phyloP scores from a whole-genome alignment of 2,888 invertebrate genomes.

The Lamellibrachia columna region DNA sequence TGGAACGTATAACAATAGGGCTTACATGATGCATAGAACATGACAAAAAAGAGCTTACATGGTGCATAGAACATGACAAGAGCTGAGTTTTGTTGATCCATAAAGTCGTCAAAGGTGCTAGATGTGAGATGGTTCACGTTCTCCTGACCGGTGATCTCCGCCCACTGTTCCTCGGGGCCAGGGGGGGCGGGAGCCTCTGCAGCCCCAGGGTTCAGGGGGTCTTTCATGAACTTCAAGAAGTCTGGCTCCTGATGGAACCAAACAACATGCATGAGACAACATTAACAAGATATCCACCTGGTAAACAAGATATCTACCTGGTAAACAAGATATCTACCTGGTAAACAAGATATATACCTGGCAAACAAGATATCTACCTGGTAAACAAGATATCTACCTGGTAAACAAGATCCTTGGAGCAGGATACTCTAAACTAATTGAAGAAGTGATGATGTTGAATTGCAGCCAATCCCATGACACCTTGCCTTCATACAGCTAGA shows the following conservation, averaged over 20 bases:
- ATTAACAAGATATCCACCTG: not conserved
- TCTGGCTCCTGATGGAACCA: conserved; percentile 72
- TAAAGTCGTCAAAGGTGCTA: conserved; percentile 65
- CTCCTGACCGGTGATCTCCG: conserved; percentile 65
- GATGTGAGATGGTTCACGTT: conserved; percentile 81
- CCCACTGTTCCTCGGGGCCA: conserved; percentile 67
- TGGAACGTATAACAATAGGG: too few species aligned
- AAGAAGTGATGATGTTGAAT: too few species aligned
- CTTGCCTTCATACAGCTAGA: too few species aligned
- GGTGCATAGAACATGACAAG: conserved; percentile 68
- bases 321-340: too few species aligned
- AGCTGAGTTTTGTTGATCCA: conserved; percentile 70
- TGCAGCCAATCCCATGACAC: too few species aligned
- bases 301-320: too few species aligned
- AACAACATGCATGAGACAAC: not conserved
- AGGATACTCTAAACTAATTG: too few species aligned
- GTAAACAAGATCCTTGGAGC: too few species aligned
- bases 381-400: too few species aligned
- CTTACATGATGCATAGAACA: conserved; percentile 67
- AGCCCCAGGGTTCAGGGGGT: conserved; percentile 64
- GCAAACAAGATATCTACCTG: too few species aligned
- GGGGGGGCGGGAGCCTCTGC: conserved; percentile 54
- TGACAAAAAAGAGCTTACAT: conserved; percentile 63
- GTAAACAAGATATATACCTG: too few species aligned
- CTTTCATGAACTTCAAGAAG: conserved; percentile 74